Conservation (phyloP, 2,797 vertebrate genomes). For the Coluber constrictor region DNA sequence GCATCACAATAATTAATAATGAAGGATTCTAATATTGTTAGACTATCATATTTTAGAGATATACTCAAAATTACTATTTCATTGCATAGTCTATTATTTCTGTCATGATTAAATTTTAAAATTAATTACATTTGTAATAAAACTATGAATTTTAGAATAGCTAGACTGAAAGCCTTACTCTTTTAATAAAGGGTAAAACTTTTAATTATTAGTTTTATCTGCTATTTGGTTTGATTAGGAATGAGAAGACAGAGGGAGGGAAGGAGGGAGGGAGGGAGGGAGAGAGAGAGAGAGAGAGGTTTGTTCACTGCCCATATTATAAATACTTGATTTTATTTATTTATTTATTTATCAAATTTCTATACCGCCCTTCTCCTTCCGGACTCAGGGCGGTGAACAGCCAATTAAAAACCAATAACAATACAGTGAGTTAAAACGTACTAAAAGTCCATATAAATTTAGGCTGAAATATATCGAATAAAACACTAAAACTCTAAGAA, state of each 20-base stretch:
- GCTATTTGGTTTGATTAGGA: background rate
- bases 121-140: conserved; percentile 31
- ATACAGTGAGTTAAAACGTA: too few relatives aligned
- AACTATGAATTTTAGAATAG: conserved; percentile 16
- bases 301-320: background rate
- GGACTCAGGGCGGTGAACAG: too few relatives aligned
- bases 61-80: conserved; percentile 42
- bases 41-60: conserved; percentile 10
- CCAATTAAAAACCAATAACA: too few relatives aligned
- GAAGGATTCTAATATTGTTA: conserved; percentile 6
- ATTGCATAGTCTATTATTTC: conserved; percentile 44
- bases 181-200: background rate
- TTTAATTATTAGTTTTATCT: background rate
- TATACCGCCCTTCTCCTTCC: too few relatives aligned
- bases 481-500: too few relatives aligned
- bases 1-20: conserved; percentile 54
- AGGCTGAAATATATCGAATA: too few relatives aligned
- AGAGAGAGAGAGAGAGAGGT: too few relatives aligned
- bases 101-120: conserved; percentile 46
- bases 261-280: too few relatives aligned
- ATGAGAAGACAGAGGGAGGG: background rate
- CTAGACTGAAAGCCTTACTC: background rate
- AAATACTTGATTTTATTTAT: background rate
- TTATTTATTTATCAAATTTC: too few relatives aligned
- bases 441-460: too few relatives aligned